Evolutionary conservation across 2,113 vertebrate genomes (phyloP).

Genomic region (Amazona guildingii): DNA sequence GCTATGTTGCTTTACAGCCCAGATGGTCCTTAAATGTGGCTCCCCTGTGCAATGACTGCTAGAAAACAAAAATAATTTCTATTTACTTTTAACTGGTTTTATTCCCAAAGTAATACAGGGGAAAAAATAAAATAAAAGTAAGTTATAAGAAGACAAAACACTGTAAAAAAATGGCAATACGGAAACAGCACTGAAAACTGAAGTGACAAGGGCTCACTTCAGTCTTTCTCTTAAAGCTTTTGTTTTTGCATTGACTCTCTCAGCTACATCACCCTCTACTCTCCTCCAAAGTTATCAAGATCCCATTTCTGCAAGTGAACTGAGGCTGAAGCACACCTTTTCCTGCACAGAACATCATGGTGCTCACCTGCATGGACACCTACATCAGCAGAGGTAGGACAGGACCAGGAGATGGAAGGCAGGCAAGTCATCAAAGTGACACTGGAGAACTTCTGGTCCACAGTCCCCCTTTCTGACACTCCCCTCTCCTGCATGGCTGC

Average conservation of each 20-base stretch:
- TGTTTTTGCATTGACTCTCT: not conserved
- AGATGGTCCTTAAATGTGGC: not conserved
- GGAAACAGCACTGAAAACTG: not conserved
- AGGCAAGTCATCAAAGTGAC: not conserved
- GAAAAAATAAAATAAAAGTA: not conserved
- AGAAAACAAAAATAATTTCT: not conserved
- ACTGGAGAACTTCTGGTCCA: not conserved
- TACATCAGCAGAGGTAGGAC: not conserved
- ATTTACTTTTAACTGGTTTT: not conserved
- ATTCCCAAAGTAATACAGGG: not conserved
- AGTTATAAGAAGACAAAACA: not conserved
- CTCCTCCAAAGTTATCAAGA: not conserved
- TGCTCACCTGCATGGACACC: accelerated
- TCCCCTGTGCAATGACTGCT: accelerated
- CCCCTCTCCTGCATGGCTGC: not conserved
- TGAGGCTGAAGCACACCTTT: not conserved
- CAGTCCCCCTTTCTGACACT: not conserved
- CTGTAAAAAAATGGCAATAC: not conserved
- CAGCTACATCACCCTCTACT: not conserved
- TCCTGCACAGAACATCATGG: not conserved
- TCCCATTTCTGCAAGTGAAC: not conserved
- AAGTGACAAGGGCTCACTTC: not conserved
- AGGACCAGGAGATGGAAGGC: not conserved
- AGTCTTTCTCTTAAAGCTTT: not conserved
- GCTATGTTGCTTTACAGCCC: not conserved